Base-by-base conservation (phyloP, 2,797 vertebrate species). In the Paedocypris micromegethes region DNA sequence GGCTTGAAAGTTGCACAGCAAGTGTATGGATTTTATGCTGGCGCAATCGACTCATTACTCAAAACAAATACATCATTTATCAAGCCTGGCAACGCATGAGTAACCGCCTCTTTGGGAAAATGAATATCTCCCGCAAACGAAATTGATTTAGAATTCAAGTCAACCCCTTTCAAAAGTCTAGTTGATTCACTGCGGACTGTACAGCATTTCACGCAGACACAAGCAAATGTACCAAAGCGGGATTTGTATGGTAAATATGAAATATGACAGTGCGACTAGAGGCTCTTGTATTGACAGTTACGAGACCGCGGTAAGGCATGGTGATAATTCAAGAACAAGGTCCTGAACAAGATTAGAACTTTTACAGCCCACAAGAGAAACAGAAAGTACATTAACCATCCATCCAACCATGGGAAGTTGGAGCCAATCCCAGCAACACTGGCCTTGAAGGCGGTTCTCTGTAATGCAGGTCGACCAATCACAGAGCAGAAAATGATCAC, bases 21-120 rank as follows among this genome's bases (percentile, higher is more conserved):
- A 73, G 81, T n/a, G 68, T 83, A 89, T 88, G 55, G 86, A 88
- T 89, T 87, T 82, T 78, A 79, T 72, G 76, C 83, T 80, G 78
- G 78, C 75, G 80, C 81, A 75, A 85, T 85, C 75, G 65, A 83
- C 83, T 82, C 82, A 89, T 90, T 88, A 85, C 84, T 90, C 87
- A 88, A 85, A 88, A 88, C 86, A 83, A 88, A 87, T 83, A 76
- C 83, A 80, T 83, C 81, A 85, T 89, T 87, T 85, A 85, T 88
- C 85, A 84, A 83, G 79, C 75, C 79, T 77, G 83, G 82, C 81
- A 83, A 78, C 78, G 83, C 83, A 83, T 73, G 82, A 82, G 79
- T 72, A 72, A 71, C 66, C 49, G 41, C 47, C 60, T 58, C 69
- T 75, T 75, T 74, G 75, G 75, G 77, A 74, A 78, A 86, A 84